Base-by-base conservation (phyloP, 2,888 invertebrate species). In the Drosophila merina region DNA sequence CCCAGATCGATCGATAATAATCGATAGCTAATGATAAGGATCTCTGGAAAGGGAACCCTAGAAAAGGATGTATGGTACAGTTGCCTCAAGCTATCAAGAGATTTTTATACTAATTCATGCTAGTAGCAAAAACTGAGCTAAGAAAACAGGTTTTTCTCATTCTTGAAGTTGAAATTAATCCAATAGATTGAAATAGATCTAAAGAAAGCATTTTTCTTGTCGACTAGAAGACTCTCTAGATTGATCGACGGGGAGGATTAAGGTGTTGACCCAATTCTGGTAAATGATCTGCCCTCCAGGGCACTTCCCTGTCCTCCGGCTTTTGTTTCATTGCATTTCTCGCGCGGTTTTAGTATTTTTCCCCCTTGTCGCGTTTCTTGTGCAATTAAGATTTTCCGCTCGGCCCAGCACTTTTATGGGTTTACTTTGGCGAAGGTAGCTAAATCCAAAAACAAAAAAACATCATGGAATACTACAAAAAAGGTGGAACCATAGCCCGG, bases 321-420 rank as follows among this genome's bases (percentile, higher is more conserved):
- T 10, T 9, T 14, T 33, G 33, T 20, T 57, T 20, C 20, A 20
- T 20, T 20, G 20, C 20, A 3, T 14, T 44, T 40, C 12, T 1
- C 50, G 45, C 51, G 67, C 36, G 52, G 72, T 25, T 66, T 63
- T 48, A 5, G 10, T 36, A 12, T 9, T 50, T 44, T 36, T 42
- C 36, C 49, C 28, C 28, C 12, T 56, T 14, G 48, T n/a, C 44
- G 31, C 42, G 48, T 40, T 50, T 66, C 76, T 81, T 70, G 82
- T 76, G 76, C 85, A 75, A 79, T 78, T 73, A 68, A 81, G 57
- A 67, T 79, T 72, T 77, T 69, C 66, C 55, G 42, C 42, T 51
- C 66, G 54, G 59, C 59, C 59, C 48, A 51, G 79, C 81, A 82
- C 68, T 82, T 87, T 33, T 87, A 82, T 74, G 81, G 81, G 48